Base-by-base conservation (phyloP, 1,140 invertebrate species). In the Cotesia chilonis region DNA sequence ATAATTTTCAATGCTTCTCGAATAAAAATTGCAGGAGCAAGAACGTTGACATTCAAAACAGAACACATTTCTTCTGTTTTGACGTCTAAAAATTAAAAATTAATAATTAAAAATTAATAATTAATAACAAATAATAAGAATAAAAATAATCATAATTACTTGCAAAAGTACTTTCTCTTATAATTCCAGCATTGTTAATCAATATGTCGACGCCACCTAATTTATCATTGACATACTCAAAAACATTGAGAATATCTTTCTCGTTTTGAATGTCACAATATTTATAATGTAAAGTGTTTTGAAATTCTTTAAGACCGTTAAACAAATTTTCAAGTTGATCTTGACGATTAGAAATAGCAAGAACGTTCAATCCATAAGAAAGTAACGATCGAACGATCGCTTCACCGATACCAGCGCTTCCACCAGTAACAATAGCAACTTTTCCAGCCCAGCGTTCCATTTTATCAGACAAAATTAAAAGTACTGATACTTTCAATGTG, bases 1-100 rank as follows among this genome's bases (percentile, higher is more conserved):
- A 92, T 91, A 6, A 87, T 87, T 51, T 84, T 79, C 1, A 90
- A 80, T 3, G 88, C 84, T 74, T 88, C 84, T 64, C 85, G 83
- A 6, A 87, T 87, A 75, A 88, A 89, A 38, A 88, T 82, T 59
- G 85, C 84, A 36, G 89, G 75, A 3, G 81, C 89, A 5, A 91
- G 73, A 2, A 91, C 88, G 81, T 91, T 91, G 63, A 90, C 65
- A 4, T 72, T 65, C 51, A 72, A 38, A 41, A 72, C 51, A 60
- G 28, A n/a, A n/a, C 65, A 55, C 9, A 61, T 52, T n/a, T 28
- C 60, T 52, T 72, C 65, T 14, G 71, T 72, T 59, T 37, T 61
- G 10, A 52, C 38, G 12, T 68, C 71, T 72, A 28, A 28, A 28
- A 28, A 28, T 28, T 28, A 28, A 35, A 72, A 71, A 70, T 35